Conservation (phyloP, 2,113 vertebrate species). For the Grantiella picta region DNA sequence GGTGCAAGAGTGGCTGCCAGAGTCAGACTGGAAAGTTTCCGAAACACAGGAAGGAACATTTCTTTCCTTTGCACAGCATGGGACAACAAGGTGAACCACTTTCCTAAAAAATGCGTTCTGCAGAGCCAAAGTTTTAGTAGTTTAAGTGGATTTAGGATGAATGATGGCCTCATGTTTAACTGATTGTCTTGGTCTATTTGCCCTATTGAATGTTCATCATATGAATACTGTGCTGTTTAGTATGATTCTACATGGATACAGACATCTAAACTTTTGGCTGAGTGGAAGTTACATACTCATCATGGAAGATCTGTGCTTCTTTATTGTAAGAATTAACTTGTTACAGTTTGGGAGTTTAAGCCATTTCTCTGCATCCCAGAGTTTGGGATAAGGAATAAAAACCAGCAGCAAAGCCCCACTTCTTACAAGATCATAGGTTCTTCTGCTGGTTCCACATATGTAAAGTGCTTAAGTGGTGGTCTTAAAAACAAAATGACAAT, state of each 20-base stretch:
- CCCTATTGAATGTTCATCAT: background rate
- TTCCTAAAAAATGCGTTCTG: background rate
- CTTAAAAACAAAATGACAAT: background rate
- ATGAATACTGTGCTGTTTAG: background rate
- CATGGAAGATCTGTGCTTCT: background rate
- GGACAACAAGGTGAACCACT: background rate
- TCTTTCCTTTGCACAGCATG: background rate
- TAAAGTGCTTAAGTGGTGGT: background rate
- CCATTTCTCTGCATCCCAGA: background rate
- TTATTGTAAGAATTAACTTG: background rate
- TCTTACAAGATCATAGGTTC: background rate
- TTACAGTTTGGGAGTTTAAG: background rate
- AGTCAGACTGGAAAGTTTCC: background rate
- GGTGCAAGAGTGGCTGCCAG: background rate
- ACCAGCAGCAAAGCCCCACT: background rate
- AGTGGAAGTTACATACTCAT: background rate
- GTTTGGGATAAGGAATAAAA: background rate
- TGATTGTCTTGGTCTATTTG: background rate
- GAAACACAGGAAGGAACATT: background rate
- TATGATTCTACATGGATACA: background rate
- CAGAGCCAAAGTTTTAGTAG: background rate
- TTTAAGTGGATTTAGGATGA: background rate
- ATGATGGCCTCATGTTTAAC: background rate
- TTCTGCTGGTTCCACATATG: background rate
- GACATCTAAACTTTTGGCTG: background rate